Evolutionary conservation across 2,113 vertebrate genomes (phyloP), one percentile per base, ranked within the genome.

Genomic region (Equus przewalskii): DNA sequence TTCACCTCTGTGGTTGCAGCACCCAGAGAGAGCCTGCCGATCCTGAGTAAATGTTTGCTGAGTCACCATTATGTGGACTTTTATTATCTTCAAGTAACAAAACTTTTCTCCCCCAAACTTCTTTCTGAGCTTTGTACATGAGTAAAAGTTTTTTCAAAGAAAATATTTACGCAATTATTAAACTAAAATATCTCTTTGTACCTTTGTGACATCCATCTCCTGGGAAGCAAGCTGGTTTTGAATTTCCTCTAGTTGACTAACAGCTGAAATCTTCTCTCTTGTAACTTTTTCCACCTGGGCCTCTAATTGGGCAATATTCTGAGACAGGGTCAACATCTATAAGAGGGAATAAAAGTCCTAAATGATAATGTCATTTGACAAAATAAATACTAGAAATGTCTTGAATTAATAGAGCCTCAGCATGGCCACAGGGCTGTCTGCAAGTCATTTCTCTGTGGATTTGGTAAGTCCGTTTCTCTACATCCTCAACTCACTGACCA

Each of bases 121-220:
- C 80, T 70, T 96, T 24, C 64, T 91, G 80, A 78, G 26, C 6
- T 95, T 87, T 70, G 33, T 6, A 69, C 21, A 26, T 28, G 36
- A 62, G 56, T n/a, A 70, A 83, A 87, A 84, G 33, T 3, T 1
- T 54, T 95, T 84, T 91, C 76, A 46, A 91, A 60, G 16, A 91
- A 69, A 85, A 54, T 22, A 89, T 65, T n/a, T 36, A 94, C 82
- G 3, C 10, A 96, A 96, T 97, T 16, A 85, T 5, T 86, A 1
- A 88, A 76, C 64, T 87, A 60, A 84, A 73, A 85, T 78, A 58
- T 24, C 8, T 54, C 15, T 82, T 41, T 84, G 22, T 98, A 99
- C 99, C 99, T 99, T 99, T 96, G 98, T 99, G 92, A 98, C 98
- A 26, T 99, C 99, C 91, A 97, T 97, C 96, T 99, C 99, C 96